Evolutionary conservation across 2,888 invertebrate genomes (phyloP).

Genomic region (Brachyptera risi): DNA sequence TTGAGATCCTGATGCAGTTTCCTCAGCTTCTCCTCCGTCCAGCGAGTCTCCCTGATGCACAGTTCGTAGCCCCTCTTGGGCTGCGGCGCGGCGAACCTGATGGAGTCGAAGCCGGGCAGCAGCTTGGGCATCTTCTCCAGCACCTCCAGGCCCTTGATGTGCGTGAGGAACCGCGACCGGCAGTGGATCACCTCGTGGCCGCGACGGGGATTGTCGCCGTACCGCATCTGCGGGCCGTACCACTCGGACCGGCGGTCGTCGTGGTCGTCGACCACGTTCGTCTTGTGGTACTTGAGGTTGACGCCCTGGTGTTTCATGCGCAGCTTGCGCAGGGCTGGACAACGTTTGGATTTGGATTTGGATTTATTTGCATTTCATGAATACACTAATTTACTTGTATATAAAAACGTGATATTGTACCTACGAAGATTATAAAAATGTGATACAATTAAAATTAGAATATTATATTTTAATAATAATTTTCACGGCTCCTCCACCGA

Average conservation of each 20-base stretch:
- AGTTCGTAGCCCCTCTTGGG: slow-evolving; percentile 40
- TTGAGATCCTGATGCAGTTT: slow-evolving; percentile 57
- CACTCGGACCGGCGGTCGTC: slow-evolving; percentile 57
- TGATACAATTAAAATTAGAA: too few species aligned
- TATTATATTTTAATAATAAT: too few species aligned
- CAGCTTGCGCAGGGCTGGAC: slow-evolving; percentile 48
- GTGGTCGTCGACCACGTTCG: slow-evolving; percentile 50
- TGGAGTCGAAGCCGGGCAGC: slow-evolving; percentile 11
- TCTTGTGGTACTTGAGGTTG: slow-evolving; percentile 44
- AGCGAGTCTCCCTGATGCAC: slow-evolving; percentile 59
- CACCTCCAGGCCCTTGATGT: slow-evolving; percentile 45
- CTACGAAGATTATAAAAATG: too few species aligned
- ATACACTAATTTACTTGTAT: too few species aligned
- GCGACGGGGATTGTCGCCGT: slow-evolving; percentile 61
- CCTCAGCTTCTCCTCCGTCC: slow-evolving; percentile 59
- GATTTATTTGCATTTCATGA: too few species aligned
- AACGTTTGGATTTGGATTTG: too few species aligned
- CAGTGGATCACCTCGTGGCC: slow-evolving; percentile 51
- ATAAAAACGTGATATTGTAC: too few species aligned
- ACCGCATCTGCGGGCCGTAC: slow-evolving; percentile 59
- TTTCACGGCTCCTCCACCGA: too few species aligned
- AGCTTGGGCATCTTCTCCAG: slow-evolving; percentile 49
- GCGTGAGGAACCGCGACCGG: slow-evolving; percentile 20
- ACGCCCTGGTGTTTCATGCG: slow-evolving; percentile 44
- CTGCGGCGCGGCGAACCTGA: slow-evolving; percentile 22